Base-by-base conservation (phyloP, 2,113 vertebrate genomes). In the Enhydra lutris region DNA sequence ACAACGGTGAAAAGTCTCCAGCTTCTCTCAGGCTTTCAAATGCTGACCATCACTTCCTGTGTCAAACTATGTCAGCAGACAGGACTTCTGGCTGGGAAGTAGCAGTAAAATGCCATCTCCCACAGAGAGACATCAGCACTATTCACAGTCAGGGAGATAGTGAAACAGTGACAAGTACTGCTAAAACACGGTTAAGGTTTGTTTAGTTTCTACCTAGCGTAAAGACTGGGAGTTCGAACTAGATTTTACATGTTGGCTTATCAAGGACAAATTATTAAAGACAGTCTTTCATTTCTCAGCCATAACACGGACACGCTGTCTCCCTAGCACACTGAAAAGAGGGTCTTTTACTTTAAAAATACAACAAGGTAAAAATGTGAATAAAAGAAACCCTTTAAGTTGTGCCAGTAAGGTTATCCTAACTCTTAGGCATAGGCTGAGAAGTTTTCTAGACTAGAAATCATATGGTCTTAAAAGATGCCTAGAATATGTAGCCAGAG, bases 11-110 rank as follows among this genome's bases (percentile, higher is more conserved):
- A 98, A 96, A 98, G 95, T 97, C 93, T 98, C 97, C 97, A 89
- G 97, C 98, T 98, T 97, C 98, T 98, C 97, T 98, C 95, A 80
- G 91, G 96, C 96, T 97, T 98, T 98, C 95, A 97, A 87, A 96
- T 97, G 97, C 90, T 95, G 98, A 98, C 95, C 97, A 97, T 78
- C 97, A 98, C 97, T 98, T 97, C 97, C 69, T 90, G 96, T 98
- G 98, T 97, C 98, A 98, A 98, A 98, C 96, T 97, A 98, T 96
- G 96, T 97, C 98, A 98, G 91, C 95, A 97, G 97, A 98, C 94
- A 97, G 96, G 97, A 84, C 98, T 98, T 96, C 98, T 82, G 97
- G 98, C 97, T 94, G 96, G 97, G 97, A 95, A 97, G 97, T 36
- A 97, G 97, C 97, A 97, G 98, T 95, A 97, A 96, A 95, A 65